A percentile compares a stretch with the other conserved stretches of the same genome.
Evolutionary conservation across 2,113 vertebrate species (phyloP).

Genomic region (Alces alces): DNA sequence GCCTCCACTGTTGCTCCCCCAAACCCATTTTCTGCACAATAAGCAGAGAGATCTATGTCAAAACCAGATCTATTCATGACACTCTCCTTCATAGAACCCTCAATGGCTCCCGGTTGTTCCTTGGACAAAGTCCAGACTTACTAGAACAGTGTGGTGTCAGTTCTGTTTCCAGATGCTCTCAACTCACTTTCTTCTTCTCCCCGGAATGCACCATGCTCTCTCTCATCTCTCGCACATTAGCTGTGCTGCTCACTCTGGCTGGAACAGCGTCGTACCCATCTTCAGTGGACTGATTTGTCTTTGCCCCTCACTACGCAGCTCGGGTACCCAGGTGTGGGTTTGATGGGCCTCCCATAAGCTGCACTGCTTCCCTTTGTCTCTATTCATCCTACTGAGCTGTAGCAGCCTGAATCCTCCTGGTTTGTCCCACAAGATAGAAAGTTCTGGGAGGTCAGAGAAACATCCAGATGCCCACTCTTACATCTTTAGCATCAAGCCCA

Average conservation of each 20-base stretch:
- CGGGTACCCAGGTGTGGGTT: fast-evolving
- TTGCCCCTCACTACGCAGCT: neutral
- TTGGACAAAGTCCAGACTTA: neutral
- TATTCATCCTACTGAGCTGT: fast-evolving
- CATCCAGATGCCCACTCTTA: neutral
- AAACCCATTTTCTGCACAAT: neutral
- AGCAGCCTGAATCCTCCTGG: neutral
- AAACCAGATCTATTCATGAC: neutral
- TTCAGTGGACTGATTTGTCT: fast-evolving
- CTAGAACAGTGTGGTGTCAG: neutral
- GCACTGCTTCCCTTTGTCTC: neutral
- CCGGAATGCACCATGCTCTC: fast-evolving
- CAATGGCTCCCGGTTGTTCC: too few relatives aligned
- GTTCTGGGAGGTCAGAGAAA: neutral
- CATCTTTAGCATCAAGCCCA: neutral
- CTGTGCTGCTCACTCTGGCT: too few relatives aligned
- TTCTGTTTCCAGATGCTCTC: neutral
- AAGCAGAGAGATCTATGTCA: neutral
- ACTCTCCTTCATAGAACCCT: neutral
- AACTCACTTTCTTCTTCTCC: neutral
- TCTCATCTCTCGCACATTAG: neutral
- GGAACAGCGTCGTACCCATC: fast-evolving
- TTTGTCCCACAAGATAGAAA: neutral
- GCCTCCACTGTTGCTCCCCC: neutral
- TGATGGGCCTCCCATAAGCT: fast-evolving